Evolutionary conservation across 2,888 invertebrate species (phyloP).

Genomic region (Tetropium fuscum): DNA sequence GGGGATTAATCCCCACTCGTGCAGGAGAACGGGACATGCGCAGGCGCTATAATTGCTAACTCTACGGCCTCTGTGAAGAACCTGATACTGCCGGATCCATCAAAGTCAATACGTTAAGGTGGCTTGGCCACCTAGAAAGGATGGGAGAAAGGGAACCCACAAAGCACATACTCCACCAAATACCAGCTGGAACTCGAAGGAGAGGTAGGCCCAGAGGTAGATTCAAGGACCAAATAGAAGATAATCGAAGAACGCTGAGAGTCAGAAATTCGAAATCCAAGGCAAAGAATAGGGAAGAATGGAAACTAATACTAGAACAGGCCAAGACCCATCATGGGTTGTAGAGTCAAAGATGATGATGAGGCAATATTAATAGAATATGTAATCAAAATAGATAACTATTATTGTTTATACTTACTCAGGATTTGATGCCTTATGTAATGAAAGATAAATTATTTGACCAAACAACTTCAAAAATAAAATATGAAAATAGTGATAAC

Average conservation of each 20-base stretch:
- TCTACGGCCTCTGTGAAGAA: constrained; percentile 2
- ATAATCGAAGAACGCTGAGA: background rate
- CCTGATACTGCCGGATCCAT: constrained; percentile 2
- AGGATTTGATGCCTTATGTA: too few relatives aligned
- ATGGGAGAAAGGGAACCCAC: background rate
- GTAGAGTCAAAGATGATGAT: background rate
- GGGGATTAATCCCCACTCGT: too few relatives aligned
- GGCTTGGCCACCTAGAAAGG: background rate
- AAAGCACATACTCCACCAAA: background rate
- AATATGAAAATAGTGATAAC: too few relatives aligned
- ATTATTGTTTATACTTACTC: too few relatives aligned
- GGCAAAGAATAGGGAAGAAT: background rate
- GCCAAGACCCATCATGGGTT: too few relatives aligned
- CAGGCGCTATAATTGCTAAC: background rate
- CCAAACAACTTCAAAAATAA: too few relatives aligned
- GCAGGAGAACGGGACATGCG: background rate
- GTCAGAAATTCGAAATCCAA: background rate
- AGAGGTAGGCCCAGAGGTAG: background rate
- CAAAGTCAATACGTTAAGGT: background rate
- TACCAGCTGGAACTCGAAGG: background rate
- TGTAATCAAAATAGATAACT: too few relatives aligned
- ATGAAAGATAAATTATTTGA: too few relatives aligned
- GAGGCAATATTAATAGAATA: too few relatives aligned
- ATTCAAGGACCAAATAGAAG: background rate
- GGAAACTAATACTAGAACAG: background rate